These are phyloP conservation scores for Dasypolia templi DNA, from an alignment of 2,888 invertebrate species.

Conservation along the genomic window DNA sequence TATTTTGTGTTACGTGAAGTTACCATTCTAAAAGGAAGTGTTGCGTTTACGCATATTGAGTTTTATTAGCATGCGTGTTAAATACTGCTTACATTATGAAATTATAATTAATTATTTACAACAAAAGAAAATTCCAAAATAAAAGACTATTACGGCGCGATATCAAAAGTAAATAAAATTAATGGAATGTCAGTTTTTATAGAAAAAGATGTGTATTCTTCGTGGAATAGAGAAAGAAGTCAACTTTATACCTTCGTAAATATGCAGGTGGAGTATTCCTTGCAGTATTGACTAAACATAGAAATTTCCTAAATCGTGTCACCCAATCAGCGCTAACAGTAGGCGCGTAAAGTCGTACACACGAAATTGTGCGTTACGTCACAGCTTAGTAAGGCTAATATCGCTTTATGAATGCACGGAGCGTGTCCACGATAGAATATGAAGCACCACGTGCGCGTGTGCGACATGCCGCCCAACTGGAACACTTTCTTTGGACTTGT, in stretches of 20 bases:
- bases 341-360: background rate
- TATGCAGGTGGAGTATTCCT: too few relatives aligned
- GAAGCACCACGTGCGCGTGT: conserved; percentile 62
- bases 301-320: background rate
- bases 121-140: background rate
- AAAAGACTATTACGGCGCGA: background rate
- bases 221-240: background rate
- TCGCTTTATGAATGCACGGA: conserved; percentile 64
- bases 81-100: conserved; percentile 7
- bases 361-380: conserved; percentile 55
- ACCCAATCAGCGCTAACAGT: conserved; percentile 14
- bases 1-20: background rate
- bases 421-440: conserved; percentile 68
- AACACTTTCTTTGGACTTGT: conserved; percentile 76
- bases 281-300: background rate
- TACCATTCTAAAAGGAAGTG: conserved; percentile 7
- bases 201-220: background rate
- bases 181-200: background rate
- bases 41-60: conserved; percentile 30
- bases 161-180: background rate
- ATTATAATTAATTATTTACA: background rate
- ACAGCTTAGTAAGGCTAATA: conserved; percentile 45
- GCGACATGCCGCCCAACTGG: conserved; percentile 68
- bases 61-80: conserved; percentile 41
- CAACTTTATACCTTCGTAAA: too few relatives aligned